A percentile compares a stretch with the other conserved stretches of the same genome.
phyloP scores from a whole-genome alignment of 2,888 invertebrate species.

The Diaperis boleti region DNA sequence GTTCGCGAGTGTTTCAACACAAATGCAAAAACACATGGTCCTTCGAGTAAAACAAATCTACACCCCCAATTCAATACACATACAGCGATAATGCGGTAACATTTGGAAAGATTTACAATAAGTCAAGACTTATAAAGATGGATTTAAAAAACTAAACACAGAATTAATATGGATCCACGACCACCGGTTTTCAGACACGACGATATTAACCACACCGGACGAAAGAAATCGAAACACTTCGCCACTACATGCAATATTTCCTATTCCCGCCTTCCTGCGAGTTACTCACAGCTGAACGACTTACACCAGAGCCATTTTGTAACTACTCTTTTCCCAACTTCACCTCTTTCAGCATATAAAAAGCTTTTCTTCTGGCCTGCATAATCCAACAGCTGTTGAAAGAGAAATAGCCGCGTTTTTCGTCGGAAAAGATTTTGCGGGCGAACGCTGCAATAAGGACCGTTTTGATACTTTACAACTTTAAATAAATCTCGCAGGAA shows the following conservation, averaged over 20 bases:
- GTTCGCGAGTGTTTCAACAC: no score
- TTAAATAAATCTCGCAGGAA: neutral
- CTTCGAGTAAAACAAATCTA: no score
- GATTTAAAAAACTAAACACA: no score
- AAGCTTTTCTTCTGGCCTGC: conserved; percentile 23
- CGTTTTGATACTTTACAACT: neutral
- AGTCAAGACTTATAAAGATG: no score
- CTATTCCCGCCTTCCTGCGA: conserved; percentile 25
- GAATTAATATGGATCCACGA: no score
- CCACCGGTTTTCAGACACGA: no score
- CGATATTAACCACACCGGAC: no score
- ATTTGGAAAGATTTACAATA: no score
- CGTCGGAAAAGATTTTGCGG: neutral
- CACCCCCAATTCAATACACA: no score
- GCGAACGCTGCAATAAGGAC: neutral
- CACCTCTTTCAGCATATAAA: conserved; percentile 23
- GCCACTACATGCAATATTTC: conserved; percentile 11
- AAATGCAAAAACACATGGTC: no score
- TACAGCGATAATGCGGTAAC: no score
- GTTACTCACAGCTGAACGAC: conserved; percentile 31
- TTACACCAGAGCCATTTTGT: conserved; percentile 31
- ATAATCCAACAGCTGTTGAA: conserved; percentile 29
- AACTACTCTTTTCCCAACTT: conserved; percentile 22
- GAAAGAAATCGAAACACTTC: conserved; percentile 26
- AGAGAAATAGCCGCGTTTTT: conserved; percentile 8